phyloP scores from a whole-genome alignment of 1,140 invertebrate genomes.

The Conopomorpha cramerella region DNA sequence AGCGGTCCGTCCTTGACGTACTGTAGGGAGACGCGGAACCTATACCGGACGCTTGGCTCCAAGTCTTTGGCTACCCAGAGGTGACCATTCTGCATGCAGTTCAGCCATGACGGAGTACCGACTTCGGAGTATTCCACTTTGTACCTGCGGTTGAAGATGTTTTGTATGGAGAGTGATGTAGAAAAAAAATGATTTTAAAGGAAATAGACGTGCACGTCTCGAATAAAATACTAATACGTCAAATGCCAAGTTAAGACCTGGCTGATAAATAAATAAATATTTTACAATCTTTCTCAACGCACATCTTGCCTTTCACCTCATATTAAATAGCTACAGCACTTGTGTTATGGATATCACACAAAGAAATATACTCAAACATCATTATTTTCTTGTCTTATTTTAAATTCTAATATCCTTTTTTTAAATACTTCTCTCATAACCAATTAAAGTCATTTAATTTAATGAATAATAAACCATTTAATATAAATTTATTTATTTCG shows the following conservation, averaged over 20 bases:
- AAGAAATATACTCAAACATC: not conserved
- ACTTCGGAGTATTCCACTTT: conserved; percentile 31
- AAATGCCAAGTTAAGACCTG: too few relatives aligned
- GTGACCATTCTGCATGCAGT: conserved; percentile 20
- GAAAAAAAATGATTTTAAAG: conserved; percentile 3
- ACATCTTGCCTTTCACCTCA: too few relatives aligned
- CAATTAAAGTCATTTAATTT: not conserved
- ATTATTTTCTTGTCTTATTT: not conserved
- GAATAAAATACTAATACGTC: too few relatives aligned
- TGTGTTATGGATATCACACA: too few relatives aligned
- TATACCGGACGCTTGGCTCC: conserved; percentile 73
- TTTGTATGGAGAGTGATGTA: conserved; percentile 2
- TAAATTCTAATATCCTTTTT: not conserved
- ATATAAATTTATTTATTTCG: not conserved
- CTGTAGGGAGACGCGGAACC: conserved; percentile 70
- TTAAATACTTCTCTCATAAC: not conserved
- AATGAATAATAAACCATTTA: not conserved
- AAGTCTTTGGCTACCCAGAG: conserved; percentile 62
- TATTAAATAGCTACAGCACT: too few relatives aligned
- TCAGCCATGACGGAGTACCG: conserved; percentile 16
- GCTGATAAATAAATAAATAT: not conserved
- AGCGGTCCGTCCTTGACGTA: conserved; percentile 65
- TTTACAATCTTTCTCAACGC: not conserved
- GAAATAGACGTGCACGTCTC: not conserved
- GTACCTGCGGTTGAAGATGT: conserved; percentile 15